Percentiles rank a stretch among this genome's conserved stretches.
These are phyloP conservation scores for Electrophaes corylata DNA, from an alignment of 2,888 invertebrate species.

Conservation along the genomic window DNA sequence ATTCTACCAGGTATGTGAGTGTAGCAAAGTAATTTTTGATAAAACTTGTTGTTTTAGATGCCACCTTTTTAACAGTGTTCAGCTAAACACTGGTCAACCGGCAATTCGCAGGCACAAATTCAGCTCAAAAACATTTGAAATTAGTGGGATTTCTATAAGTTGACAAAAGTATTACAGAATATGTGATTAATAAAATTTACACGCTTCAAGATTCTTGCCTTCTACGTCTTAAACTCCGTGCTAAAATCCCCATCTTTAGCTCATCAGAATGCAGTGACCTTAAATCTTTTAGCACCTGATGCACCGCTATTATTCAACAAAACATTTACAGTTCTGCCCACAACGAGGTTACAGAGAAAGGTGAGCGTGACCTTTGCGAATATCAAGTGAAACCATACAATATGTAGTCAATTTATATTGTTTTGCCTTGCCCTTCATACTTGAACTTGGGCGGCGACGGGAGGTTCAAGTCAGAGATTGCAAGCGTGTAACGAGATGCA, in stretches of 20 bases:
- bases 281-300: background rate
- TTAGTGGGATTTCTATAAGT: no score
- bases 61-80: no score
- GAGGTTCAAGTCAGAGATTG: conserved; percentile 34
- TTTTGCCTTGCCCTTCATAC: conserved; percentile 65
- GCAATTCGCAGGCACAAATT: no score
- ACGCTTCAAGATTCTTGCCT: background rate
- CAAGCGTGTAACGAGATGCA: background rate
- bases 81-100: no score
- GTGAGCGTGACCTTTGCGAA: conserved; percentile 50
- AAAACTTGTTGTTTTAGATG: no score
- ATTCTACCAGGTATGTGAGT: no score
- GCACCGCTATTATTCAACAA: conserved; percentile 4
- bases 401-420: conserved; percentile 10
- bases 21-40: no score
- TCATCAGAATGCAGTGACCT: background rate
- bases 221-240: background rate
- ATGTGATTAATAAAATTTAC: no score
- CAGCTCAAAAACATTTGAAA: no score
- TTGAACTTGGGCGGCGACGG: conserved; percentile 60
- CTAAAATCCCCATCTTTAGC: background rate
- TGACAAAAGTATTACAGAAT: no score
- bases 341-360: conserved; percentile 37
- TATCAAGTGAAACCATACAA: conserved; percentile 46
- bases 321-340: background rate